Evolutionary conservation across 2,797 vertebrate species (phyloP), one percentile per base, ranked within the genome.

Genomic region (Phoxinus dragarum): DNA sequence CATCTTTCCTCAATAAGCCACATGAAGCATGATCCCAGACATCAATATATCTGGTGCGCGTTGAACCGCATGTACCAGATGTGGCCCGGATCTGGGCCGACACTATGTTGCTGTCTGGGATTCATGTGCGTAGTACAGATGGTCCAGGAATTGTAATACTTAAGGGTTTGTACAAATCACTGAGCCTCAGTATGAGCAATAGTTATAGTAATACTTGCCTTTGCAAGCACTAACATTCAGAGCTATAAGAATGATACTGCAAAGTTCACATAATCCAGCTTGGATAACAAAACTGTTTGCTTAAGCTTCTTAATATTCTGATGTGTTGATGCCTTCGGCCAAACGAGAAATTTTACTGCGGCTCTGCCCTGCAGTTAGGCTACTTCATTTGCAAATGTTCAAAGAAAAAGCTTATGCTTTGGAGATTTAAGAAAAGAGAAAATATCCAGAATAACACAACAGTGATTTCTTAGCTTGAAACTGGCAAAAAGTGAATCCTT

Each of bases 361-460:
- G 34, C 72, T 67, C 52, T 49, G 64, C 21, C 77, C 68, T 19
- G 52, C 67, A 64, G 23, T 34, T 42, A n/a, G 19, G 67, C 68
- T 80, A 78, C 84, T 80, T 82, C 40, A 47, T 73, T 61, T 82
- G 54, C 80, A 82, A 44, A 44, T 82, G 68, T 61, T 82, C 38
- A 82, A 56, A 61, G 76, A 69, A 44, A 54, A 31, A 68, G 40
- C n/a, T 84, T 47, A 67, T 21, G 76, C 90, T 88, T 88, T 49
- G 52, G 78, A 84, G 76, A 90, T 86, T 89, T 88, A 85, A 87
- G 64, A 77, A 69, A 61, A 36, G 40, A 68, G 44, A 44, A 12
- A 84, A 54, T 27, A 77, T 40, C 17, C 21, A n/a, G 40, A 75
- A 66, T 49, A 52, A 44, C 59, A 23, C 42, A 31, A 17, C 34